Base-by-base conservation (phyloP, 1,140 invertebrate genomes). In the Orchestia grillus region DNA sequence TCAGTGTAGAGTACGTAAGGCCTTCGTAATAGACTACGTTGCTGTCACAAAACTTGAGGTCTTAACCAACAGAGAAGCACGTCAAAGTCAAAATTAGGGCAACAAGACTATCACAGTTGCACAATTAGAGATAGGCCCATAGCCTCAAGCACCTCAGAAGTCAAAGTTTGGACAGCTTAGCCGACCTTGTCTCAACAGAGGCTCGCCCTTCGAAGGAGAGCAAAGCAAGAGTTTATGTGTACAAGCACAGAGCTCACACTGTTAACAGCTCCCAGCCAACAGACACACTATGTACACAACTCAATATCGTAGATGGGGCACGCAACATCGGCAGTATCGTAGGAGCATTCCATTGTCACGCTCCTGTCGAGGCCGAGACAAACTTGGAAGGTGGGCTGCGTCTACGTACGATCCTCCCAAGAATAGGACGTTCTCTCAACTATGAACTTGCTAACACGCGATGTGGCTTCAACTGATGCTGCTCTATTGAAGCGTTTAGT, bases 221-320 rank as follows among this genome's bases (percentile, higher is more conserved):
- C 62, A 77, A 77, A 90, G 88, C 88, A 90, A 42, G 88, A 90
- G 88, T 44, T 90, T 94, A 47, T 94, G 92, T 47, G 92, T 94
- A 94, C 92, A 45, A 94, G 43, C 92, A 94, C 36, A 45, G 92
- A 94, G 40, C 92, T 45, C 44, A 77, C 62, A 45, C 43, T 94
- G 92, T 44, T 94, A 94, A 94, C 92, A 94, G 92, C 92, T 47
- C 41, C 92, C 92, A n/a, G 11, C 44, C 44, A 94, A 94, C 92
- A 94, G 43, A 94, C 92, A 45, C 43, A 40, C 92, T 94, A n/a
- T 94, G 92, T 94, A 94, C 92, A 94, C 92, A 94, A 47, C 92
- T 94, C 92, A 15, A 44, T 94, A 94, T 94, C 92, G 47, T 94
- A 36, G 92, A 77, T 94, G 19, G 3, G n/a, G 44, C 92, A 94